Evolutionary conservation across 2,888 invertebrate species (phyloP).

Genomic region (Volucella inanis): DNA sequence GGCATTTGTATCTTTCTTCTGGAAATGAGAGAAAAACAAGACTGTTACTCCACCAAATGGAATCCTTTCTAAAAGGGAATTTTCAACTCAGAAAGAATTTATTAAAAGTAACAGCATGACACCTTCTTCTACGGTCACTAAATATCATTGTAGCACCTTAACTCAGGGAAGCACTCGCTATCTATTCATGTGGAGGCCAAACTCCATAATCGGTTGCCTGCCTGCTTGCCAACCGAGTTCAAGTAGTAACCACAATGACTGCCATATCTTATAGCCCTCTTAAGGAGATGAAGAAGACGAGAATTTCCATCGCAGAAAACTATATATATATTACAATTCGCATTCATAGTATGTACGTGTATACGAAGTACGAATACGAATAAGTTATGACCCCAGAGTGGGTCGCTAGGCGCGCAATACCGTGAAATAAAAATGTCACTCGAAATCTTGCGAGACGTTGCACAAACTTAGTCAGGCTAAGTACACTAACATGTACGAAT

Average conservation of each 20-base stretch:
- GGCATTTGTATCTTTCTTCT: constrained; percentile 34
- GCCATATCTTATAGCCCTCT: constrained; percentile 29
- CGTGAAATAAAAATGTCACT: constrained; percentile 73
- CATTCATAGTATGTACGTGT: too few species aligned
- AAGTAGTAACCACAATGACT: constrained; percentile 55
- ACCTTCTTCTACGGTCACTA: constrained; percentile 14
- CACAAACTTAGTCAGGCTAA: constrained; percentile 47
- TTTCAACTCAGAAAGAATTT: neutral
- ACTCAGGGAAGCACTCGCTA: constrained; percentile 7
- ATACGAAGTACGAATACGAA: constrained; percentile 33
- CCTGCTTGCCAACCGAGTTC: constrained; percentile 57
- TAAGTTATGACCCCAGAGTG: constrained; percentile 66
- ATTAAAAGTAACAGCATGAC: constrained; percentile 21
- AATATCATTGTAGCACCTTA: neutral
- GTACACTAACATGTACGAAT: neutral
- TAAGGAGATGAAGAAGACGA: constrained; percentile 49
- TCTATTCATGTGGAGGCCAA: constrained; percentile 19
- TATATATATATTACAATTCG: constrained; percentile 19
- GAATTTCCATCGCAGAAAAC: neutral
- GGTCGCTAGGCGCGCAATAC: constrained; percentile 65
- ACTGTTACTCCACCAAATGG: neutral
- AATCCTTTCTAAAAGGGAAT: constrained; percentile 15
- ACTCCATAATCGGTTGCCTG: constrained; percentile 57
- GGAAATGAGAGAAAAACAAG: neutral
- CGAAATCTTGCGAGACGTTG: constrained; percentile 63